Evolutionary conservation across 2,113 vertebrate genomes (phyloP).

Genomic region (Drymodes brunneopygia): DNA sequence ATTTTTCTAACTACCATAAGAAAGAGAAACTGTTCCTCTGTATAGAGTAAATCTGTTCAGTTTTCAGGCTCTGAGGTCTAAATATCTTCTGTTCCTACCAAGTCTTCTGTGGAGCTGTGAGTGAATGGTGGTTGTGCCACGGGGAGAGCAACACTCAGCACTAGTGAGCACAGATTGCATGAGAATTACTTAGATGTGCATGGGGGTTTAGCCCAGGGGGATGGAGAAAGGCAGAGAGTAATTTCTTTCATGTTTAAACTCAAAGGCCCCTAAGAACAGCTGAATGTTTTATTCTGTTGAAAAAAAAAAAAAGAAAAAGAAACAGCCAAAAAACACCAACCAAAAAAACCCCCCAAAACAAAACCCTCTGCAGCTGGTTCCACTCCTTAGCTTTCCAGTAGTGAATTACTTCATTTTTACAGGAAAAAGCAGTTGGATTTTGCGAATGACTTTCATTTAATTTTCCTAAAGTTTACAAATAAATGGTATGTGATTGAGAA

Average conservation of each 20-base stretch:
- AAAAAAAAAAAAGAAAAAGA: neutral
- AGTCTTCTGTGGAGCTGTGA: neutral
- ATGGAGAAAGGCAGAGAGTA: neutral
- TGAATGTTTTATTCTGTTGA: neutral
- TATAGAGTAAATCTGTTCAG: neutral
- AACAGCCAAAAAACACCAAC: neutral
- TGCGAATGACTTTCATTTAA: neutral
- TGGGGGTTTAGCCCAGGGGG: neutral
- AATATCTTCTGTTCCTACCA: neutral
- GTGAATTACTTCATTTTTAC: neutral
- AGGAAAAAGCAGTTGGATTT: neutral
- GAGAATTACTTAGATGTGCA: neutral
- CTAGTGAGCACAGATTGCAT: neutral
- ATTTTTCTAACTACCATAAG: neutral
- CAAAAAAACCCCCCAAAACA: neutral
- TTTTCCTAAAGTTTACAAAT: neutral
- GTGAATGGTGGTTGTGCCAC: neutral
- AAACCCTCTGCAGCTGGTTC: neutral
- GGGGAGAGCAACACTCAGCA: accelerated
- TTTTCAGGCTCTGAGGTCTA: neutral
- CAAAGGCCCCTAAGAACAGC: neutral
- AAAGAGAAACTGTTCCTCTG: neutral
- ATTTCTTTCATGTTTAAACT: neutral
- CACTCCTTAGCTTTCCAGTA: neutral
- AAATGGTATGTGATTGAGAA: neutral